These are phyloP conservation scores for Paedocypris micromegethes DNA, from an alignment of 2,797 vertebrate genomes.

Conservation along the genomic window DNA sequence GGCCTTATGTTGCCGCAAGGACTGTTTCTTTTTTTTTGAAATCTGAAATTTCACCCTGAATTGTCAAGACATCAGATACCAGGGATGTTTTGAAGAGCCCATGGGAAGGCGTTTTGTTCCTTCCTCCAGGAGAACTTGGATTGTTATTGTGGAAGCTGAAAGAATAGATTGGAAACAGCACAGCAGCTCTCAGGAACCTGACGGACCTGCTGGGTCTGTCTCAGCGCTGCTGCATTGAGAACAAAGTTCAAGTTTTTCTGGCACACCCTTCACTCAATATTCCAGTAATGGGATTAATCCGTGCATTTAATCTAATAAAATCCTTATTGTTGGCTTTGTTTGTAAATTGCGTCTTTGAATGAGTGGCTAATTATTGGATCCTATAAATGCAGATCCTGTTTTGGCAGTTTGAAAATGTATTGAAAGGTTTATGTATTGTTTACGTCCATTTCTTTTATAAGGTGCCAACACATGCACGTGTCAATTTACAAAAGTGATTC, in stretches of 20 bases:
- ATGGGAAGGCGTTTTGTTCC: not conserved
- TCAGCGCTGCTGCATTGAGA: slow-evolving; percentile 9
- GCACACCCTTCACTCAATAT: slow-evolving; percentile 21
- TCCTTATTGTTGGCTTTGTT: not conserved
- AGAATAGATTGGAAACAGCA: not conserved
- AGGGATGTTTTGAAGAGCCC: no score
- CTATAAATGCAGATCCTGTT: no score
- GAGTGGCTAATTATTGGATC: no score
- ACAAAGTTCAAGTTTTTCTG: slow-evolving; percentile 22
- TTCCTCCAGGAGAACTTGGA: no score
- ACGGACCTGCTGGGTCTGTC: slow-evolving; percentile 40
- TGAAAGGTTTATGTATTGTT: no score
- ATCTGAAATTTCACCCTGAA: slow-evolving; percentile 1
- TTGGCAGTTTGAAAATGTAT: no score
- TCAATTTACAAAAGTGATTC: no score
- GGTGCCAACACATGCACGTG: no score
- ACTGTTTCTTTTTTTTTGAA: not conserved
- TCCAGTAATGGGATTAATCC: not conserved
- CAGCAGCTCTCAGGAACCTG: slow-evolving; percentile 14
- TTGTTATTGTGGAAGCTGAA: no score
- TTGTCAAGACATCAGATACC: no score
- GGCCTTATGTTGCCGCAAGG: not conserved
- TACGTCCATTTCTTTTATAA: no score
- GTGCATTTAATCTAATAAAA: not conserved
- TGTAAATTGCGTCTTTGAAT: not conserved